Percentiles rank a stretch among this genome's conserved stretches.
These are phyloP conservation scores for Labia minor DNA, from an alignment of 2,888 invertebrate genomes.

Conservation along the genomic window DNA sequence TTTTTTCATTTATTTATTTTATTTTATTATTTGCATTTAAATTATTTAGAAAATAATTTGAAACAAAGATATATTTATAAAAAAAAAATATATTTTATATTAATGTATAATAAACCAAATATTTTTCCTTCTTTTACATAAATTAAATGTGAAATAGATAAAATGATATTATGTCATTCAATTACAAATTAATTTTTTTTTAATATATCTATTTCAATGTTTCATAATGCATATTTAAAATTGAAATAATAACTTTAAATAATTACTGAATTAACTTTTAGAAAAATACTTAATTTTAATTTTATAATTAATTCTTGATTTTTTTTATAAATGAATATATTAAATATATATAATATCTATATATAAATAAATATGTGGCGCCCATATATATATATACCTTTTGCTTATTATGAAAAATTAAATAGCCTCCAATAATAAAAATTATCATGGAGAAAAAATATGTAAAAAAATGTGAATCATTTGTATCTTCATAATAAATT, in stretches of 20 bases:
- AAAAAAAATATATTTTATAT: background rate
- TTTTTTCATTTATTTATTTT: too few relatives aligned
- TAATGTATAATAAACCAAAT: background rate
- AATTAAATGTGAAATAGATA: too few relatives aligned
- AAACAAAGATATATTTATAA: background rate
- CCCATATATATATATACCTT: conserved; percentile 37
- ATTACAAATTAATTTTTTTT: too few relatives aligned
- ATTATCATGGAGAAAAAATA: conserved; percentile 54
- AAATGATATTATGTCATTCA: too few relatives aligned
- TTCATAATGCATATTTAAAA: too few relatives aligned
- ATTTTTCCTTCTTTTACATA: too few relatives aligned
- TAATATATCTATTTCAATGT: too few relatives aligned
- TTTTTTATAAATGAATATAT: too few relatives aligned
- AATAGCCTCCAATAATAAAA: conserved; percentile 49
- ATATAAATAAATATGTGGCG: background rate
- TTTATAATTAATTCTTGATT: too few relatives aligned
- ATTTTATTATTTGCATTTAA: background rate
- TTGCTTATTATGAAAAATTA: conserved; percentile 52
- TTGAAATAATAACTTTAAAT: too few relatives aligned
- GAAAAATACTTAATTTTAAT: background rate
- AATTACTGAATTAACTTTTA: too few relatives aligned
- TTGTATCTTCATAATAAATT: conserved; percentile 33
- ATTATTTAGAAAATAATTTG: background rate
- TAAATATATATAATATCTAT: too few relatives aligned
- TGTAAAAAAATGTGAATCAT: conserved; percentile 55